Base-by-base conservation (phyloP, 2,113 vertebrate species). In the Ursus arctos region DNA sequence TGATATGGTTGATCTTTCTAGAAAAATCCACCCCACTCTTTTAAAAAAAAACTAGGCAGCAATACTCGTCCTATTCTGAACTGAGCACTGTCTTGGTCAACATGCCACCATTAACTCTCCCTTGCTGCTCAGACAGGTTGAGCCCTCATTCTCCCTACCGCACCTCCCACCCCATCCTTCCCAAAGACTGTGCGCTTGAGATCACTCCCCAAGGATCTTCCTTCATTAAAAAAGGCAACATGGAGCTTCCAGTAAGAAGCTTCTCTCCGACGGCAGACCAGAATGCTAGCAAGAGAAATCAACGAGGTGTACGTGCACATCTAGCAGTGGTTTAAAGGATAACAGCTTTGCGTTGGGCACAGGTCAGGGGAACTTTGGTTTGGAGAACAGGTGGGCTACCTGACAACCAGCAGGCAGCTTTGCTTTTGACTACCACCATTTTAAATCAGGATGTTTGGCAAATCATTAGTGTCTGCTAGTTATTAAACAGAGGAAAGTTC, bases 381-480 rank as follows among this genome's bases (percentile, higher is more conserved):
- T 90, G 91, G 36, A 90, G 98, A 99, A 96, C 98, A 99, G 98
- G 99, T 99, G 98, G 98, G 28, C 97, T 98, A 98, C 98, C 98
- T 98, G 98, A 98, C 98, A 98, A 97, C 96, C 98, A 98, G 98
- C 97, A 74, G 98, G 98, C 95, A 98, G 98, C 95, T 98, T 98
- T 88, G 95, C 98, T 98, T 98, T 97, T 94, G 98, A 98, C 98
- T 98, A 96, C 95, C 21, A 5, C 51, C 96, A 2, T 95, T 98
- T 98, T 98, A 97, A 98, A 98, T 97, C 98, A 97, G 98, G 98
- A 96, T 98, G 98, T 92, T 98, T 96, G 98, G 98, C 98, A 99
- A 98, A 98, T 99, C 99, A 99, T 98, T 99, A 98, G 98, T 97
- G 98, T 97, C 98, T 99, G 98, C 98, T 98, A 98, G 98, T 97